These are phyloP conservation scores for Pleuronectes platessa DNA, from an alignment of 2,113 vertebrate species.

Conservation along the genomic window DNA sequence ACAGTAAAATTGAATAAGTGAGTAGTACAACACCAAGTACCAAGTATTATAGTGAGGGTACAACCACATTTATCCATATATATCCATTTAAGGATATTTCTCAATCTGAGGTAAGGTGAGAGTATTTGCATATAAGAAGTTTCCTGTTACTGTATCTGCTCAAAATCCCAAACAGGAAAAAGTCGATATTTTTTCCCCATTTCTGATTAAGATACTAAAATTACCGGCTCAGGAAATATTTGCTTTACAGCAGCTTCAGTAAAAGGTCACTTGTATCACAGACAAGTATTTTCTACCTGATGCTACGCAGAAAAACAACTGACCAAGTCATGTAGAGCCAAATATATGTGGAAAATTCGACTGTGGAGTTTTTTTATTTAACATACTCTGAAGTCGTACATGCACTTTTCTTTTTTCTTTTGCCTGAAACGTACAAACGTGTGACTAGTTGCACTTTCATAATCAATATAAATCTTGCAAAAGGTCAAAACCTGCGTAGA, in stretches of 20 bases:
- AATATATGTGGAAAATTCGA: slow-evolving; percentile 15
- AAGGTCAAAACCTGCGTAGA: slow-evolving; percentile 42
- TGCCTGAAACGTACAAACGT: slow-evolving; percentile 36
- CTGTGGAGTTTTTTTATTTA: background rate
- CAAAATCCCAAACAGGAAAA: slow-evolving; percentile 28
- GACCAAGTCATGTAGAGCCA: slow-evolving; percentile 31
- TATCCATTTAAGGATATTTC: slow-evolving; percentile 33
- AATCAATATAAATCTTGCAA: slow-evolving; percentile 35
- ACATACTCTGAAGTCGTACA: slow-evolving; percentile 1
- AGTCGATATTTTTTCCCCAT: background rate
- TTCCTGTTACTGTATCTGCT: slow-evolving; percentile 43
- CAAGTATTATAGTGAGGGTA: slow-evolving; percentile 53
- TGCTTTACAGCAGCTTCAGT: slow-evolving; percentile 43
- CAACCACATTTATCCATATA: slow-evolving; percentile 33
- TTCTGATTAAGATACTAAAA: slow-evolving; percentile 30
- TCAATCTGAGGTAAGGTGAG: slow-evolving; percentile 74
- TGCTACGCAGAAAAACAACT: slow-evolving; percentile 34
- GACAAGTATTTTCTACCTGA: slow-evolving; percentile 33
- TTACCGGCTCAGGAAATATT: slow-evolving; percentile 25
- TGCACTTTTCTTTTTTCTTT: background rate
- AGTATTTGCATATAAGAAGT: slow-evolving; percentile 79
- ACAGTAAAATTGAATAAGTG: slow-evolving; percentile 47
- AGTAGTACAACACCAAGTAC: slow-evolving; percentile 48
- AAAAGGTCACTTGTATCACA: slow-evolving; percentile 78
- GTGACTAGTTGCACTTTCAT: slow-evolving; percentile 5